Evolutionary conservation across 2,113 vertebrate species (phyloP).

Genomic region (Centrocercus urophasianus): DNA sequence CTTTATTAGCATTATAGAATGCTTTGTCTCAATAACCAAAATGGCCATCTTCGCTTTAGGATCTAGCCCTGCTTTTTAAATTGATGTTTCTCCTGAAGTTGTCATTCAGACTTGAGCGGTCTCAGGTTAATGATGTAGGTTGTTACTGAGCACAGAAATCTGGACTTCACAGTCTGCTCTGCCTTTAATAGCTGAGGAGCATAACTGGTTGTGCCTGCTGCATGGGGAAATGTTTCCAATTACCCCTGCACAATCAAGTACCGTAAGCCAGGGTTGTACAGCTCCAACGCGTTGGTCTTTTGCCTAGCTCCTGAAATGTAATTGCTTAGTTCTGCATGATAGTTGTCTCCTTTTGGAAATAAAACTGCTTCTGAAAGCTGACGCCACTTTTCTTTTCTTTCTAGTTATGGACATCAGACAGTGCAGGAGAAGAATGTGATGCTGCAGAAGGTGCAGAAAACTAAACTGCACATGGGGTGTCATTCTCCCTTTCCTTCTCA

Average conservation of each 20-base stretch:
- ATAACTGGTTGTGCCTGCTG: neutral
- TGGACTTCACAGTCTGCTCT: neutral
- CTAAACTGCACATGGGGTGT: slow-evolving; percentile 75
- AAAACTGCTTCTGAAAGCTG: neutral
- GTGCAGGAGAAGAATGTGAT: slow-evolving; percentile 89
- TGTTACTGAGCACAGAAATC: neutral
- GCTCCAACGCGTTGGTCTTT: neutral
- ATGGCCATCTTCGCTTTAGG: neutral
- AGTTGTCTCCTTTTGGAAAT: neutral
- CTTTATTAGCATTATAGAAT: neutral
- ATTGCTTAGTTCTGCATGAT: neutral
- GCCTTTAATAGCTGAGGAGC: neutral
- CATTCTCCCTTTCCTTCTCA: slow-evolving; percentile 76
- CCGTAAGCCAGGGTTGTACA: neutral
- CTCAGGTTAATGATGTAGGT: neutral
- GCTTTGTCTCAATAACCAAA: neutral
- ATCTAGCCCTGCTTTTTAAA: neutral
- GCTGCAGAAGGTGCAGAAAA: slow-evolving; percentile 87
- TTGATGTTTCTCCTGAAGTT: neutral
- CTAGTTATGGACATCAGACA: slow-evolving; percentile 98
- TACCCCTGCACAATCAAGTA: neutral
- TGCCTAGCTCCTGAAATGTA: neutral
- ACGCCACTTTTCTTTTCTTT: slow-evolving; percentile 12
- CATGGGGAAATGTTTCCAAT: fast-evolving
- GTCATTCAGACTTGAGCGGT: neutral